Evolutionary conservation across 64 coral and sea anemone genomes (phyloP), one percentile per base, ranked within the genome.

Genomic region (Montipora sp.): DNA sequence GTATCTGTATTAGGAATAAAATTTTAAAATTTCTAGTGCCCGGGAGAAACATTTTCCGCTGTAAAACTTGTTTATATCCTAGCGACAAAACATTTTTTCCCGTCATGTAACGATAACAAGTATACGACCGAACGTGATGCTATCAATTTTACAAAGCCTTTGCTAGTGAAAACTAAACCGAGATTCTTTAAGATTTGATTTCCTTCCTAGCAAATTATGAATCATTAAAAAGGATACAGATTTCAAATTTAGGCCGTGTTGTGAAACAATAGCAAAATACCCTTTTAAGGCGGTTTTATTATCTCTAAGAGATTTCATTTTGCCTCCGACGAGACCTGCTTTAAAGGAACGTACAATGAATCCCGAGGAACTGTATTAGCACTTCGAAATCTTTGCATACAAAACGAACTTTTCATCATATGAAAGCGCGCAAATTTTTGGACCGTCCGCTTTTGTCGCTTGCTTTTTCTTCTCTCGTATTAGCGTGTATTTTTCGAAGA

Each of bases 171-270:
- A 50, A 50, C 44, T 44, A 68, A 85, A 49, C 80, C 16, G 19
- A 47, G 43, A 18, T 45, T 68, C 27, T 67, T 44, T 5, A 46
- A 45, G 61, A 85, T 85, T 55, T 19, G 58, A 83, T 83, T 85
- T 85, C 61, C 82, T 85, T 85, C 82, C 82, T 50, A 16, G 18
- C 19, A 21, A 71, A 63, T 68, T 69, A 85, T 85, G 82, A 71
- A 85, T 85, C 82, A 85, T 85, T 85, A 85, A 85, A 85, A 85
- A 85, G 82, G 82, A 85, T 85, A 85, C 82, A 21, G 68, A 71
- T 7, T 85, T 65, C 49, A 72, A 83, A 51, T 66, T 85, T 71
- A 22, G 82, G 13, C 61, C 69, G 81, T 71, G 47, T 22, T 1
- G 45, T 15, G 61, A 85, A 85, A 85, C 82, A 85, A 85, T 85